phyloP scores from a whole-genome alignment of 2,113 vertebrate species.

The Ancistrus triradiatus region DNA sequence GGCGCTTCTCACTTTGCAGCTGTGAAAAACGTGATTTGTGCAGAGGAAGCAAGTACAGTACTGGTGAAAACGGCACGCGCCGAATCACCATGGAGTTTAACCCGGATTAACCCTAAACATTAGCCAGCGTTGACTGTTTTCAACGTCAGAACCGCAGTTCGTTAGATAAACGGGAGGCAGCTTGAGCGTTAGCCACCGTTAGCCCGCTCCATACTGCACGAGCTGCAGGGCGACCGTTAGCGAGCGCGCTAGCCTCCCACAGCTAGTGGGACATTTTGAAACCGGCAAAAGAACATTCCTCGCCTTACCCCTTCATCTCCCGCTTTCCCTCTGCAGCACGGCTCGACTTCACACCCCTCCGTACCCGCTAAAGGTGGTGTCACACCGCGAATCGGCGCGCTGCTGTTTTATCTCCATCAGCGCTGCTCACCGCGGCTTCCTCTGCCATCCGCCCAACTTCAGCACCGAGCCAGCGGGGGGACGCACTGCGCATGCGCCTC shows the following conservation, averaged over 20 bases:
- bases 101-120: background rate
- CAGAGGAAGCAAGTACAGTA: constrained; percentile 49
- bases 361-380: constrained; percentile 46
- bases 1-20: constrained; percentile 47
- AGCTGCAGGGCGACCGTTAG: constrained; percentile 55
- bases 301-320: constrained; percentile 63
- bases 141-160: background rate
- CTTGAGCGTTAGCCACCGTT: constrained; percentile 28
- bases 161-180: background rate
- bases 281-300: constrained; percentile 44
- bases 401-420: constrained; percentile 69
- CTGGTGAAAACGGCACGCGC: constrained; percentile 27
- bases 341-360: constrained; percentile 44
- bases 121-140: background rate
- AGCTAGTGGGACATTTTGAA: constrained; percentile 52
- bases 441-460: constrained; percentile 79
- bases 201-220: constrained; percentile 37
- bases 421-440: constrained; percentile 52
- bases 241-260: constrained; percentile 42
- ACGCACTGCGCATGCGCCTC: constrained; percentile 73
- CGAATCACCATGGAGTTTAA: too few relatives aligned
- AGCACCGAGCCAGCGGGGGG: constrained; percentile 76
- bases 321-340: constrained; percentile 58
- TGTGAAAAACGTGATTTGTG: constrained; percentile 41
- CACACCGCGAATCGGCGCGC: constrained; percentile 56